Base-by-base conservation (phyloP, 2,888 invertebrate genomes). In the Agrotis segetum region DNA sequence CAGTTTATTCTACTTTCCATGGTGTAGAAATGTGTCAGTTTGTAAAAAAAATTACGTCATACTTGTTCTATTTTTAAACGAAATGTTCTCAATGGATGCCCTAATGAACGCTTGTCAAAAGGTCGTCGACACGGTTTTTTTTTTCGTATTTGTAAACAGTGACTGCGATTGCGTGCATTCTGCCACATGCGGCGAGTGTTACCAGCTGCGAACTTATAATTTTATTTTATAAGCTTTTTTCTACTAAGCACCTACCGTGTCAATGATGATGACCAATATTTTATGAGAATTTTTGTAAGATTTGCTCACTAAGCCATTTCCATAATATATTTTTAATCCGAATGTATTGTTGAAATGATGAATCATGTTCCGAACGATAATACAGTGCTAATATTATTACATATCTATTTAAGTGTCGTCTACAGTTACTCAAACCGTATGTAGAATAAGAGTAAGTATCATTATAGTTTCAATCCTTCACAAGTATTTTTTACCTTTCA, bases 111-210 rank as follows among this genome's bases (percentile, higher is more conserved):
- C 68, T 34, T 77, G 86, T 85, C 85, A 84, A 86, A 84, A 82
- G 85, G 83, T 82, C 83, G 71, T 69, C 80, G 84, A 75, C 87
- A 82, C 71, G 68, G 71, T 79, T 84, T 83, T 82, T 79, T 84
- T 85, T 85, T 77, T 87, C 67, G 61, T 86, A 79, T 74, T 84
- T 60, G 73, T 85, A 86, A 87, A 79, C 83, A 67, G 72, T 68
- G 73, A 87, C 90, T 87, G 90, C 90, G 90, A 90, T 93, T 92
- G 90, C 88, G 74, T 85, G 88, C 89, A 90, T 89, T 89, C 87
- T 85, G 88, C 90, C 93, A 91, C 87, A 89, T 93, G 92, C 86
- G 63, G 34, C 64, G 67, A 62, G 76, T 75, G 76, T 77, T 82
- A 71, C 81, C 80, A 86, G 65, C 67, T 81, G 66, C 50, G 2